Conservation (phyloP, 64 coral and sea anemone genomes). For the Dendrophyllia cribrosa region DNA sequence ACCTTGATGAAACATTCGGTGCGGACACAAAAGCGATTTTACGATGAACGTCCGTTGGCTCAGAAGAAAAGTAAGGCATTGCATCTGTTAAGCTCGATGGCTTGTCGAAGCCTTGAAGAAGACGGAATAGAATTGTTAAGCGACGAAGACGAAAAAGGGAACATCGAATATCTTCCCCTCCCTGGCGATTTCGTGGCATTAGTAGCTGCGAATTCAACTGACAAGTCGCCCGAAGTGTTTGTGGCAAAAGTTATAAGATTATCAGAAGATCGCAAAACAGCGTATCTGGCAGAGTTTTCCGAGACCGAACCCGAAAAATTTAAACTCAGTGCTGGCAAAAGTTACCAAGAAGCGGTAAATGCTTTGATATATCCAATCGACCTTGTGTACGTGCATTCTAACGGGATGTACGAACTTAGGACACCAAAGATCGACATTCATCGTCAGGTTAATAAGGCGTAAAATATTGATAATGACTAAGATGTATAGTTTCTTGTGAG, state of each 20-base stretch:
- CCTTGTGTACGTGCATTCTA: neutral
- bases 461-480: too few species aligned
- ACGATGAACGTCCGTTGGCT: slow-evolving; percentile 15
- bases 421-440: too few species aligned
- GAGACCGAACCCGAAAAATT: too few species aligned
- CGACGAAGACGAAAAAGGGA: neutral
- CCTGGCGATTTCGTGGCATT: slow-evolving; percentile 4
- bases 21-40: neutral
- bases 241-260: neutral
- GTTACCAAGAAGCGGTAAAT: too few species aligned
- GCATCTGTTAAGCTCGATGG: neutral
- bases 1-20: slow-evolving; percentile 25
- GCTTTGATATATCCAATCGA: too few species aligned
- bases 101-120: neutral
- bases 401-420: slow-evolving; percentile 13
- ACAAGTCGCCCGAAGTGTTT: slow-evolving; percentile 7
- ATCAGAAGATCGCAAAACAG: slow-evolving; percentile 4
- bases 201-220: slow-evolving; percentile 6
- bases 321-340: too few species aligned
- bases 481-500: too few species aligned
- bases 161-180: neutral
- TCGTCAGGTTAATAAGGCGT: too few species aligned
- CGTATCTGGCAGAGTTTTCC: too few species aligned
- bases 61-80: slow-evolving; percentile 20
- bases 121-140: neutral